Base-by-base conservation (phyloP, 2,113 vertebrate genomes). In the Pterocles orientalis region DNA sequence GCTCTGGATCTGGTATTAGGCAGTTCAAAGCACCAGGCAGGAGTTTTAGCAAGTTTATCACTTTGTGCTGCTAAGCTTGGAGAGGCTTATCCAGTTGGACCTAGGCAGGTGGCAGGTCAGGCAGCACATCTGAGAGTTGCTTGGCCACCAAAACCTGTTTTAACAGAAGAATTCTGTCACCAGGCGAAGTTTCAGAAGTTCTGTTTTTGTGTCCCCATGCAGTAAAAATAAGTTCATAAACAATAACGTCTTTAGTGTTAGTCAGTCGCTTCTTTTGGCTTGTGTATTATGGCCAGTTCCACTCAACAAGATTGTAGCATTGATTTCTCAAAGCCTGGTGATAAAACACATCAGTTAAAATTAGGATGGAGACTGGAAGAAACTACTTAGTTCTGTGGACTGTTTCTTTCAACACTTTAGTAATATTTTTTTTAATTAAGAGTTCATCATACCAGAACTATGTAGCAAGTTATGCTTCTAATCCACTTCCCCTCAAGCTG, bases 331-430 rank as follows among this genome's bases (percentile, higher is more conserved):
- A 86, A 88, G 29, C 9, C 33, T 77, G 33, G 15, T 88, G 58
- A 68, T 93, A 90, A 92, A 95, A 70, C 23, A 47, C 16, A 19
- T 48, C 34, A 48, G 51, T 73, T 92, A 78, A 90, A 90, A 81
- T 50, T 33, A 88, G 29, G 18, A 29, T 56, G 53, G 25, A 66
- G 39, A 12, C 56, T 72, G 61, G 62, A 82, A 79, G 70, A 84
- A 89, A 36, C 20, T 7, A 57, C 18, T 71, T 80, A 2, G 2
- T 62, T 73, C 23, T 90, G 71, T 77, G 56, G 77, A 65, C 62
- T 86, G 33, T 66, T 94, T 86, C 87, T 95, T 92, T 97, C 82
- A 94, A 86, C 88, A 91, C 72, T 5, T 78, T 95, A 94, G 66
- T 77, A 62, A 56, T 36, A 41, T 16, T 80, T 73, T 62, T 58